Evolutionary conservation across 2,888 invertebrate genomes (phyloP).

Genomic region (Alsophila aescularia): DNA sequence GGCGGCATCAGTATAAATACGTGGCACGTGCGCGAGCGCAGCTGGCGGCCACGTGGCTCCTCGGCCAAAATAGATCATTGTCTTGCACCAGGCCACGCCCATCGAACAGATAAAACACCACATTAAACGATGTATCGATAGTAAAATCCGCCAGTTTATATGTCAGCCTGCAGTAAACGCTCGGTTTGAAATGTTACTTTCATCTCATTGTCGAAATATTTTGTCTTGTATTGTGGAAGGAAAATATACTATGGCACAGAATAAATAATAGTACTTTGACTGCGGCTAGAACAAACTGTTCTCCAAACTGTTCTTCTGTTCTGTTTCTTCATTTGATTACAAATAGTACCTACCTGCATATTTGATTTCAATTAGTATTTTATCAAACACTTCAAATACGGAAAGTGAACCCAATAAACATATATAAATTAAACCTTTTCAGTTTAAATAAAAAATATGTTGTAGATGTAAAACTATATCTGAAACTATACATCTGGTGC

Average conservation of each 20-base stretch:
- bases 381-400: background rate
- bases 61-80: slow-evolving; percentile 82
- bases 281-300: background rate
- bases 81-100: slow-evolving; percentile 74
- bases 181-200: slow-evolving; percentile 48
- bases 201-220: slow-evolving; percentile 47
- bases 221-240: slow-evolving; percentile 37
- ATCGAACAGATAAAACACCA: slow-evolving; percentile 79
- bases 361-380: background rate
- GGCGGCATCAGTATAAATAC: slow-evolving; percentile 75
- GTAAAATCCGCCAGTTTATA: slow-evolving; percentile 69
- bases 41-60: slow-evolving; percentile 81
- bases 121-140: slow-evolving; percentile 74
- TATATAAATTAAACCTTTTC: too few species aligned
- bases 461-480: too few species aligned
- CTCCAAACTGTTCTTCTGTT: background rate
- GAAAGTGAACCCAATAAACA: background rate
- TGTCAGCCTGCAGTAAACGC: slow-evolving; percentile 48
- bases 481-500: too few species aligned
- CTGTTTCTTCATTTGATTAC: too few species aligned
- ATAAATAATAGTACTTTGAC: too few species aligned
- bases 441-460: too few species aligned
- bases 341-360: too few species aligned
- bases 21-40: slow-evolving; percentile 78
- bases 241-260: too few species aligned